These are phyloP conservation scores for Canis aureus DNA, from an alignment of 2,113 vertebrate species.

Conservation along the genomic window DNA sequence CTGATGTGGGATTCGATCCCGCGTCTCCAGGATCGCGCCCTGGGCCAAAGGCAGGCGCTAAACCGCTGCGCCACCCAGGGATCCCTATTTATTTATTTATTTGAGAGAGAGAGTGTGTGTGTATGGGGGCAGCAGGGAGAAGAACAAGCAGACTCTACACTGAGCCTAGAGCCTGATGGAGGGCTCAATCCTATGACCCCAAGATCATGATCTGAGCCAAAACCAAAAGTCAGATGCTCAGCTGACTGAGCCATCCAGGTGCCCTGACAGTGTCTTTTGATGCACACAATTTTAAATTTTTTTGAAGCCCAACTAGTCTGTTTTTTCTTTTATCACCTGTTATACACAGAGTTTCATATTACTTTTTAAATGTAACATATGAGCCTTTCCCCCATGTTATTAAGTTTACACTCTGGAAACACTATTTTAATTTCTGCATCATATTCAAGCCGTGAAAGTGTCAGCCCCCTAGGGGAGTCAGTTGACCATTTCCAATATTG, in stretches of 20 bases:
- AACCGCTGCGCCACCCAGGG: no score
- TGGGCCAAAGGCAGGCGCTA: no score
- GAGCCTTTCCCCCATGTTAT: not conserved
- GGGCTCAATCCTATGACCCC: not conserved
- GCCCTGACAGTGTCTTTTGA: not conserved
- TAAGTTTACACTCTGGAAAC: not conserved
- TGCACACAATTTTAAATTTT: not conserved
- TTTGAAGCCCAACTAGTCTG: not conserved
- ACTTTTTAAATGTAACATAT: not conserved
- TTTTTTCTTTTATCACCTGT: not conserved
- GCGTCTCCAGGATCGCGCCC: no score
- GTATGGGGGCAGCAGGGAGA: not conserved
- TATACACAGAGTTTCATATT: not conserved
- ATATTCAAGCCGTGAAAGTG: not conserved
- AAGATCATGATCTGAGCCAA: not conserved
- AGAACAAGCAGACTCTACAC: not conserved
- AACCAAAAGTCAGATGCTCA: not conserved
- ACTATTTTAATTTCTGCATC: not conserved
- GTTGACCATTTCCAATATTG: not conserved
- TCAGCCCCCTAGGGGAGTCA: not conserved
- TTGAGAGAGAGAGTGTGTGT: not conserved
- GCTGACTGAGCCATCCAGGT: not conserved
- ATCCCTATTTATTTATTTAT: not conserved
- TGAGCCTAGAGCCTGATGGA: not conserved
- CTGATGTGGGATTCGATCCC: no score